Percentiles rank a stretch among this genome's conserved stretches.
These are phyloP conservation scores for Phortica okadai DNA, from an alignment of 2,888 invertebrate species.

Conservation along the genomic window DNA sequence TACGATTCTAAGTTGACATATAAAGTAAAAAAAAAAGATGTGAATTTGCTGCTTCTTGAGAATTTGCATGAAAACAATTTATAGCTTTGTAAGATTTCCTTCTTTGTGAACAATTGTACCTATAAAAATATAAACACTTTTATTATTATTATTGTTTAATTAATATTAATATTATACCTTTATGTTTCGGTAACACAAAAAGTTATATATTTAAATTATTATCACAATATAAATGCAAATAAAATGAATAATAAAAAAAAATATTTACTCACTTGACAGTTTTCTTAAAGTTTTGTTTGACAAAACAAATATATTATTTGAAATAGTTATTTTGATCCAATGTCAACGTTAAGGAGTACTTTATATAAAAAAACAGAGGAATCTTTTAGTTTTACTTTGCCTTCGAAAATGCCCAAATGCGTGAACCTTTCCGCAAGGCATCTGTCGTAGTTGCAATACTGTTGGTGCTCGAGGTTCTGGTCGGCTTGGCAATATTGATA, in stretches of 20 bases:
- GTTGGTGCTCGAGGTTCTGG: slow-evolving; percentile 60
- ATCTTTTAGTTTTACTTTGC: neutral
- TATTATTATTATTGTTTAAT: slow-evolving; percentile 25
- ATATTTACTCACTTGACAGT: neutral
- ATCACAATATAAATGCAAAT: slow-evolving; percentile 30
- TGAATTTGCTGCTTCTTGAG: slow-evolving; percentile 64
- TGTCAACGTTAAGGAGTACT: slow-evolving; percentile 25
- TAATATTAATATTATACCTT: slow-evolving; percentile 25
- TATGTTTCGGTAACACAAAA: slow-evolving; percentile 26
- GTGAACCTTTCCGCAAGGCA: slow-evolving; percentile 65
- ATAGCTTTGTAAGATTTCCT: slow-evolving; percentile 66
- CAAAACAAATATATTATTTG: slow-evolving; percentile 41
- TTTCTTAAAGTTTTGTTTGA: slow-evolving; percentile 29
- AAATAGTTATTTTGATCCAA: slow-evolving; percentile 19
- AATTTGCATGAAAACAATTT: slow-evolving; percentile 43
- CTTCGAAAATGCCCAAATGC: slow-evolving; percentile 71
- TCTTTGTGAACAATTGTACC: slow-evolving; percentile 71
- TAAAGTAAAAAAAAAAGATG: slow-evolving; percentile 40
- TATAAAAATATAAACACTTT: slow-evolving; percentile 58
- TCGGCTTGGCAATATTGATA: slow-evolving; percentile 62
- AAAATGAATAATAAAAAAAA: slow-evolving; percentile 27
- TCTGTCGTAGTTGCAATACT: slow-evolving; percentile 60
- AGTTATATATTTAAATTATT: slow-evolving; percentile 31
- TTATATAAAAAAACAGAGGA: neutral
- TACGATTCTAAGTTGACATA: slow-evolving; percentile 24